A percentile compares a stretch with the other conserved stretches of the same genome.
Evolutionary conservation across 2,797 vertebrate species (phyloP).

Genomic region (Gymnothorax javanicus): DNA sequence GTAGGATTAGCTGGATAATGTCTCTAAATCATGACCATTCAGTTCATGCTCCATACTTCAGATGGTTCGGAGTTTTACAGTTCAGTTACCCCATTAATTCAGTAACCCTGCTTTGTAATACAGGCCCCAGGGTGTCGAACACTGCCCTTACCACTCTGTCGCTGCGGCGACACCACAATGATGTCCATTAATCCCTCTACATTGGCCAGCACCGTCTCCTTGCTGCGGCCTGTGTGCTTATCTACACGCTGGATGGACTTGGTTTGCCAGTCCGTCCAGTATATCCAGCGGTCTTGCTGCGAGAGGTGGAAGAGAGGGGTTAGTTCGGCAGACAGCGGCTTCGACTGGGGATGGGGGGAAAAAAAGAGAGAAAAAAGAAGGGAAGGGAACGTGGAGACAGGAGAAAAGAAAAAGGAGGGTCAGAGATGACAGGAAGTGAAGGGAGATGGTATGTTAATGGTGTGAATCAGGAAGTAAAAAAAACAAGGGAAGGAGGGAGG

Average conservation of each 20-base stretch:
- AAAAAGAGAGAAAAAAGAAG: slow-evolving; percentile 53
- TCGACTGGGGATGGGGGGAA: slow-evolving; percentile 65
- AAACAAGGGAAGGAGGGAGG: slow-evolving; percentile 28
- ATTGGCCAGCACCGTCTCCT: slow-evolving; percentile 92
- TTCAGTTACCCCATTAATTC: too few species aligned
- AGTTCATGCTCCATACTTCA: too few species aligned
- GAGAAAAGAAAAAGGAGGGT: slow-evolving; percentile 66
- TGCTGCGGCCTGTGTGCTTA: slow-evolving; percentile 92
- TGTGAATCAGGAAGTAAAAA: slow-evolving; percentile 51
- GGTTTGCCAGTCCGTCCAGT: slow-evolving; percentile 99
- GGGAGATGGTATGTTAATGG: neutral
- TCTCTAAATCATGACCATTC: too few species aligned
- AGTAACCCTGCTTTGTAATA: too few species aligned
- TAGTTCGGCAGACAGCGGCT: slow-evolving; percentile 79
- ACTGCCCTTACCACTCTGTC: slow-evolving; percentile 84
- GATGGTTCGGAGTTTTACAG: too few species aligned
- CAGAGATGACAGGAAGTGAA: slow-evolving; percentile 47
- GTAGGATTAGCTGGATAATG: too few species aligned
- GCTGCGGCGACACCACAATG: slow-evolving; percentile 91
- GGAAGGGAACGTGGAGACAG: slow-evolving; percentile 47
- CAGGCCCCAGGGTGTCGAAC: neutral
- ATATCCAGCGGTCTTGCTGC: slow-evolving; percentile 98
- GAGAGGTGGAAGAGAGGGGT: slow-evolving; percentile 82
- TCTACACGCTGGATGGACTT: slow-evolving; percentile 98
- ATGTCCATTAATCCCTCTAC: slow-evolving; percentile 99